A percentile compares a stretch with the other conserved stretches of the same genome.
These are phyloP conservation scores for Parotia lawesii DNA, from an alignment of 2,113 vertebrate species.

Conservation along the genomic window DNA sequence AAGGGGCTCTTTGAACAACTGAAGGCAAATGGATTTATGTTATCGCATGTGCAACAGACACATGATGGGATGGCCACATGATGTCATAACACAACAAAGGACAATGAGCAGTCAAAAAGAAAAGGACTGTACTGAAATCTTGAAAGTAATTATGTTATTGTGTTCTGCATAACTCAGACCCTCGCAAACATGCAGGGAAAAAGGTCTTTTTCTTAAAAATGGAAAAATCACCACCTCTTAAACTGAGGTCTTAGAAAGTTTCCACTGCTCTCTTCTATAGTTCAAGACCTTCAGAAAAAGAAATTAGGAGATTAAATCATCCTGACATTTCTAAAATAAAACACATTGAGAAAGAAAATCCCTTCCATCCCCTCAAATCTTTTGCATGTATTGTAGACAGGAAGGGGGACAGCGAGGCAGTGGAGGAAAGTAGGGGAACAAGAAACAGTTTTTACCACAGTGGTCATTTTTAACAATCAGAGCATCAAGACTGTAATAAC, in stretches of 20 bases:
- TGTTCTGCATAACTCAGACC: neutral
- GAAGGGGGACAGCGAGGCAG: neutral
- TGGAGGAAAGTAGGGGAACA: neutral
- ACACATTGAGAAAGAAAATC: neutral
- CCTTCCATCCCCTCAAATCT: neutral
- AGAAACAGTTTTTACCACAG: neutral
- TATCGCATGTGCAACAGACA: rapidly evolving
- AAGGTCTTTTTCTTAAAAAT: neutral
- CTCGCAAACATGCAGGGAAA: rapidly evolving
- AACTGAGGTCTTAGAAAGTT: neutral
- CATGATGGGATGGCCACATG: neutral
- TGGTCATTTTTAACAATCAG: neutral
- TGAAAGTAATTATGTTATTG: neutral
- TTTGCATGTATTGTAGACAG: neutral
- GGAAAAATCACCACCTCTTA: neutral
- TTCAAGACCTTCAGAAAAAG: neutral
- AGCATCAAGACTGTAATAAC: neutral
- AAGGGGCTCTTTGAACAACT: neutral
- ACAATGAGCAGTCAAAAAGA: neutral
- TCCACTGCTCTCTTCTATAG: neutral
- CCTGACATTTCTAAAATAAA: neutral
- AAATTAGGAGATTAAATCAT: neutral
- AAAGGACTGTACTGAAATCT: neutral
- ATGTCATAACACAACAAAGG: neutral
- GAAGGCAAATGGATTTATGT: neutral